A percentile compares a stretch with the other conserved stretches of the same genome.
Conservation (phyloP, 2,888 invertebrate species). For the Tetheella fluctuosa region DNA sequence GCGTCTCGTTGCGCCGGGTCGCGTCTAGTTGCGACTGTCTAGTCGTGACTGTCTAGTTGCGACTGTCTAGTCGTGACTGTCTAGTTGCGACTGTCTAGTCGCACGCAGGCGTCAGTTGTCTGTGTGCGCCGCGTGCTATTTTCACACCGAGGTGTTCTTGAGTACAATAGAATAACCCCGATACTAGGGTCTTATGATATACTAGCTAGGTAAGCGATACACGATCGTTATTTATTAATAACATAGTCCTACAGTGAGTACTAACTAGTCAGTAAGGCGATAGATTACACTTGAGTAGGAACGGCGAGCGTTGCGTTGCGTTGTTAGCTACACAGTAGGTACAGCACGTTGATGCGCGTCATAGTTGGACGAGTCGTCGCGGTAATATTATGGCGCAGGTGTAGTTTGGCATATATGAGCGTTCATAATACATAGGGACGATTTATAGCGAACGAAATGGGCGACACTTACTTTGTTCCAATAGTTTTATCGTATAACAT, state of each 20-base stretch:
- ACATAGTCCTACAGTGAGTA: background rate
- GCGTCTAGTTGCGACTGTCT: no score
- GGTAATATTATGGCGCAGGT: no score
- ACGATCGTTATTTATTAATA: conserved; percentile 6
- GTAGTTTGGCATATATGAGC: no score
- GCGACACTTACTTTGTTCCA: no score
- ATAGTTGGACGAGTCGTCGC: background rate
- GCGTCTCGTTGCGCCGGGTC: no score
- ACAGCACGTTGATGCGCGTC: background rate
- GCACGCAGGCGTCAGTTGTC: background rate
- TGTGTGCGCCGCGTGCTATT: conserved; percentile 7
- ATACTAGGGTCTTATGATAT: conserved; percentile 16
- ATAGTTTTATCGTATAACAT: no score
- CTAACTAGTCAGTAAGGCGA: conserved; percentile 2
- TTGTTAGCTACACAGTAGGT: background rate
- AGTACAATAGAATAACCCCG: conserved; percentile 23
- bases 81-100: background rate
- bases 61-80: background rate
- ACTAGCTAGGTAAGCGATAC: conserved; percentile 12
- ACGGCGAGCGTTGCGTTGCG: background rate
- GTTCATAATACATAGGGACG: no score
- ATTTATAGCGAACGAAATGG: no score
- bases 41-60: no score
- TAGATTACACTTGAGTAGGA: background rate
- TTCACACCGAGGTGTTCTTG: conserved; percentile 27